Conservation (phyloP, 2,113 vertebrate genomes). For the Arizona elegans region DNA sequence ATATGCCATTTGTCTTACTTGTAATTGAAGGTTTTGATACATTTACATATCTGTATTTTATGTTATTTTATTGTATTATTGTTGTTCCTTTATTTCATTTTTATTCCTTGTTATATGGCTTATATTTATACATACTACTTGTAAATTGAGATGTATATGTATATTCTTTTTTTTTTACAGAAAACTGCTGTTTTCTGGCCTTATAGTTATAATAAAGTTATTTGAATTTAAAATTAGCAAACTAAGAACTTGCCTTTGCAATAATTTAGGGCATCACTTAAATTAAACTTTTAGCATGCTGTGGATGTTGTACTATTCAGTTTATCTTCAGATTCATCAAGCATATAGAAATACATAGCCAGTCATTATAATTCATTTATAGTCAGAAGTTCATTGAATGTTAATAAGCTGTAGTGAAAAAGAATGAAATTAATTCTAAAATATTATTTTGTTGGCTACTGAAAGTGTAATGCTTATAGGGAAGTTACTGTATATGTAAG, state of each 20-base stretch:
- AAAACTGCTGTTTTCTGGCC: too few species aligned
- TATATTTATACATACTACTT: too few species aligned
- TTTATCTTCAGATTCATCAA: slow-evolving; percentile 6
- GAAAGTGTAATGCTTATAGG: background rate
- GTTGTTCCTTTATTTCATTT: too few species aligned
- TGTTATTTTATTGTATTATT: too few species aligned
- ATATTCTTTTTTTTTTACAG: too few species aligned
- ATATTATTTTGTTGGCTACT: background rate
- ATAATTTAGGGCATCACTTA: background rate
- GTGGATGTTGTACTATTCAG: slow-evolving; percentile 8
- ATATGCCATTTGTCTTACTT: too few species aligned
- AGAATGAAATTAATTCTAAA: background rate
- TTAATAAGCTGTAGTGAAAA: background rate
- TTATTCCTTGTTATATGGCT: too few species aligned
- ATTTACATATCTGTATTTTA: too few species aligned
- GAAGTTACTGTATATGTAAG: background rate
- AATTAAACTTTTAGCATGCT: slow-evolving; percentile 1
- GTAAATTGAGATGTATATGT: too few species aligned
- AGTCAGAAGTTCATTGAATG: background rate
- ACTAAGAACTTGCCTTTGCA: slow-evolving; percentile 26
- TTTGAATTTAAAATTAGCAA: slow-evolving; percentile 10
- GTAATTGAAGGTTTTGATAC: too few species aligned
- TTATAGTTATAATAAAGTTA: too few species aligned
- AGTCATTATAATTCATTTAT: slow-evolving; percentile 3
- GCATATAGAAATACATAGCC: background rate